A percentile compares a stretch with the other conserved stretches of the same genome.
phyloP scores from a whole-genome alignment of 2,888 invertebrate species.

The Myathropa florea region DNA sequence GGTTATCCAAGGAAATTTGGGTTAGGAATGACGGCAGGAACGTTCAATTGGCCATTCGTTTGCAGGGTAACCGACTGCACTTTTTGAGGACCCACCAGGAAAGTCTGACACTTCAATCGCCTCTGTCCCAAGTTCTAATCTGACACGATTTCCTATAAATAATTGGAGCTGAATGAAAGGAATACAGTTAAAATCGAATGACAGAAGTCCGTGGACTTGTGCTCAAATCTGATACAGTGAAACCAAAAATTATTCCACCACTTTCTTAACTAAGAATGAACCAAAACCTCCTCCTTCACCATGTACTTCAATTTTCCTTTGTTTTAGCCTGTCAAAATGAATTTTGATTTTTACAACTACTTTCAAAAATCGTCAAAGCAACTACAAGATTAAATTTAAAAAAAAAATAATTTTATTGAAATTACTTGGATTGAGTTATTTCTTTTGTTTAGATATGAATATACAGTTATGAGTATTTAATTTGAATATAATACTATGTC shows the following conservation, averaged over 20 bases:
- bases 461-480: constrained; percentile 60
- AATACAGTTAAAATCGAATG: too few relatives aligned
- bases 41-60: constrained; percentile 75
- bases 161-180: too few relatives aligned
- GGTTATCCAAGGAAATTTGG: too few relatives aligned
- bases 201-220: too few relatives aligned
- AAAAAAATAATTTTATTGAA: not conserved
- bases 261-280: not conserved
- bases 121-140: too few relatives aligned
- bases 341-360: not conserved
- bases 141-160: too few relatives aligned
- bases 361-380: constrained; percentile 21
- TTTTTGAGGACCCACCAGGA: too few relatives aligned
- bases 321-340: not conserved
- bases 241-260: not conserved
- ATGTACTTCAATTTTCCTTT: not conserved
- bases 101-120: too few relatives aligned
- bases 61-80: too few relatives aligned
- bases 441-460: not conserved
- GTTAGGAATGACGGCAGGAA: constrained; percentile 76
- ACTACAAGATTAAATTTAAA: constrained; percentile 2
- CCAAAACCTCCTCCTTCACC: not conserved
- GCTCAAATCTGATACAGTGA: too few relatives aligned
- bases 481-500: constrained; percentile 57
- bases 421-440: not conserved